Percentiles rank a stretch among this genome's conserved stretches.
These are phyloP conservation scores for Pterophyllum scalare DNA, from an alignment of 2,113 vertebrate genomes.

Conservation along the genomic window DNA sequence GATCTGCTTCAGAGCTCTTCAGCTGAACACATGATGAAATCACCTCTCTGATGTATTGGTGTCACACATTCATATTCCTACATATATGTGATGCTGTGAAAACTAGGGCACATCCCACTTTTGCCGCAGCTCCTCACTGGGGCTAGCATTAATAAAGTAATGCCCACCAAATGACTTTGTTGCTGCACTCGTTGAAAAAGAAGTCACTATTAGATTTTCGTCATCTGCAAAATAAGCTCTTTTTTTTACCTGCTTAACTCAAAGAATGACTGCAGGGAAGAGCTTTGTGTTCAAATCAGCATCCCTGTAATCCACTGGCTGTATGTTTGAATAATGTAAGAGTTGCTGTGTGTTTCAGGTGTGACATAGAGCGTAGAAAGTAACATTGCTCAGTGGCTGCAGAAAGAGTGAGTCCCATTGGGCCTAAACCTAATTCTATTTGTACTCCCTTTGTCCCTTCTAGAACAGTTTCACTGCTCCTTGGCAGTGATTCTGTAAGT, in stretches of 20 bases:
- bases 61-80: constrained; percentile 39
- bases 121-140: constrained; percentile 24
- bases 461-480: neutral
- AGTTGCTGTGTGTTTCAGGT: constrained; percentile 59
- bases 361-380: constrained; percentile 58
- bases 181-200: constrained; percentile 3
- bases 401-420: constrained; percentile 5
- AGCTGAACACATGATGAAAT: constrained; percentile 33
- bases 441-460: neutral
- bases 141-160: constrained; percentile 53
- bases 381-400: constrained; percentile 47
- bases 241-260: constrained; percentile 32
- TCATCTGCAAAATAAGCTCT: constrained; percentile 45
- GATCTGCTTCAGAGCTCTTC: constrained; percentile 11
- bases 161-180: constrained; percentile 54
- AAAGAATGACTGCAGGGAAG: constrained; percentile 50
- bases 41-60: constrained; percentile 51
- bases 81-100: constrained; percentile 38
- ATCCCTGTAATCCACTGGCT: constrained; percentile 45
- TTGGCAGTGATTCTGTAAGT: no score
- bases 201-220: constrained; percentile 15
- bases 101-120: constrained; percentile 58
- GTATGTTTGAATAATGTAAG: constrained; percentile 62
- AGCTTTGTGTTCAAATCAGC: constrained; percentile 32
- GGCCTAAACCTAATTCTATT: neutral